A percentile compares a stretch with the other conserved stretches of the same genome.
Conservation (phyloP, 2,888 invertebrate species). For the Lomographa bimaculata region DNA sequence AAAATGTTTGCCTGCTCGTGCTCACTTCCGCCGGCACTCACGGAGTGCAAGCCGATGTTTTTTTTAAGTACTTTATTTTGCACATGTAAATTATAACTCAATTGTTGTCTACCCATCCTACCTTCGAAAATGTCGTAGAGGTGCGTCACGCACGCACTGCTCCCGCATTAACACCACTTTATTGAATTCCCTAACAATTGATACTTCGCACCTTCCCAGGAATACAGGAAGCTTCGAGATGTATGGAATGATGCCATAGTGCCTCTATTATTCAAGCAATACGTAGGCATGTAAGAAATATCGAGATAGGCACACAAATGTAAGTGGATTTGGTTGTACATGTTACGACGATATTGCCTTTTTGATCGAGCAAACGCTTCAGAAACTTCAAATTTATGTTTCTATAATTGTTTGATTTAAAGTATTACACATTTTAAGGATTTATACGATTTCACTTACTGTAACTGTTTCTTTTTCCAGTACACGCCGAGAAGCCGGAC, state of each 20-base stretch:
- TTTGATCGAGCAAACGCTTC: too few species aligned
- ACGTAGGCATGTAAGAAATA: slow-evolving; percentile 16
- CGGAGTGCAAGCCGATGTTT: too few species aligned
- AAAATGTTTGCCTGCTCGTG: too few species aligned
- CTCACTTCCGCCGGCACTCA: too few species aligned
- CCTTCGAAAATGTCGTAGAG: slow-evolving; percentile 20
- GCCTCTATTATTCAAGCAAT: slow-evolving; percentile 36
- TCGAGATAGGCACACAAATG: slow-evolving; percentile 6
- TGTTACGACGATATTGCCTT: not conserved
- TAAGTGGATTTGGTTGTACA: slow-evolving; percentile 5
- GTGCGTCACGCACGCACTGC: slow-evolving; percentile 47
- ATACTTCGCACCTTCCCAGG: slow-evolving; percentile 60
- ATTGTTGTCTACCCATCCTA: slow-evolving; percentile 12
- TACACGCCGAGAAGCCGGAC: too few species aligned
- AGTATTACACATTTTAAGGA: too few species aligned
- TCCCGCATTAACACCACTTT: slow-evolving; percentile 60
- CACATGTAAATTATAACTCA: too few species aligned
- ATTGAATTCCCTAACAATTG: slow-evolving; percentile 75
- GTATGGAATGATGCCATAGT: slow-evolving; percentile 45
- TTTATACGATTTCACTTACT: too few species aligned
- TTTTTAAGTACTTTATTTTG: too few species aligned
- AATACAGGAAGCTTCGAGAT: slow-evolving; percentile 64
- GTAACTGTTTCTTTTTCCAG: too few species aligned
- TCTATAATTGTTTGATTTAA: too few species aligned
- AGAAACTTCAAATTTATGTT: too few species aligned